Evolutionary conservation across 2,113 vertebrate species (phyloP).

Genomic region (Benthochromis sp.): DNA sequence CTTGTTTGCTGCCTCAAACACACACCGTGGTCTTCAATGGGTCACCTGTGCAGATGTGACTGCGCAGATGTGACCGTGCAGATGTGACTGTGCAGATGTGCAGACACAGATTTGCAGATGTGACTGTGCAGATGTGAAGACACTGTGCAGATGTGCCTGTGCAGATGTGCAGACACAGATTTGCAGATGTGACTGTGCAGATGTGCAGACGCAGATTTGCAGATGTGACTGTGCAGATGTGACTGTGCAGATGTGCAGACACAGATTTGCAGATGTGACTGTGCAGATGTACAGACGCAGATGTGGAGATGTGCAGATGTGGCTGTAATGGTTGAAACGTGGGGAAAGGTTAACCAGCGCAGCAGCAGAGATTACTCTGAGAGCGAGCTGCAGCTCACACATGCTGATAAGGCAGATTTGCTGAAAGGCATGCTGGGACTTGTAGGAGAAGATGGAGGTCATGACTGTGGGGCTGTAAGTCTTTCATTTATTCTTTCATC

Average conservation of each 20-base stretch:
- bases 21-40: not conserved
- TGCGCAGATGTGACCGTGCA: not conserved
- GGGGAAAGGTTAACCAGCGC: not conserved
- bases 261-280: accelerated
- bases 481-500: not conserved
- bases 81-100: not conserved
- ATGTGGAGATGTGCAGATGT: not conserved
- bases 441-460: not conserved
- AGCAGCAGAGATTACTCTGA: not conserved
- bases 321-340: not conserved
- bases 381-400: not conserved
- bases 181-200: not conserved
- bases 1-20: not conserved
- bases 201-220: not conserved
- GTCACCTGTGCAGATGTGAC: not conserved
- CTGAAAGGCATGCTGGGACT: not conserved
- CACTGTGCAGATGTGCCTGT: too few species aligned
- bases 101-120: not conserved
- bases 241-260: not conserved
- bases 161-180: accelerated
- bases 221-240: not conserved
- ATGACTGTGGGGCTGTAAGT: not conserved
- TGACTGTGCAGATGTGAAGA: not conserved
- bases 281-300: not conserved
- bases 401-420: not conserved